Evolutionary conservation across 1,140 invertebrate genomes (phyloP).

Genomic region (Delia radicum): DNA sequence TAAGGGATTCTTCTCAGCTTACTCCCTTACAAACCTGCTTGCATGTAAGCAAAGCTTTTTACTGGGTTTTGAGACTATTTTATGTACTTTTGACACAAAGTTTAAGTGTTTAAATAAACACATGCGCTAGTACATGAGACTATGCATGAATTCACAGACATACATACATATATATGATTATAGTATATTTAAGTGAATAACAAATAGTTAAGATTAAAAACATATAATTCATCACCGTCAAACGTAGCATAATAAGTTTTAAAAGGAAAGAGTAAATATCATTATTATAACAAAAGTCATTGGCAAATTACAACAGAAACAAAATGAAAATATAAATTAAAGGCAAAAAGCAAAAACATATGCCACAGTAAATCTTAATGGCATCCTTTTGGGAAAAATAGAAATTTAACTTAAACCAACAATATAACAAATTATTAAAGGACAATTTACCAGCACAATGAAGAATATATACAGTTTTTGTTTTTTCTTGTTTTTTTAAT

Average conservation of each 20-base stretch:
- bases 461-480: not conserved
- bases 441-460: not conserved
- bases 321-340: too few relatives aligned
- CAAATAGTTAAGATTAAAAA: slow-evolving; percentile 8
- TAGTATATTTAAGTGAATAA: not conserved
- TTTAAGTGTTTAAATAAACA: too few relatives aligned
- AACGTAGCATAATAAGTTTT: not conserved
- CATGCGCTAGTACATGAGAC: too few relatives aligned
- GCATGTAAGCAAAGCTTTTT: too few relatives aligned
- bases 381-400: not conserved
- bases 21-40: too few relatives aligned
- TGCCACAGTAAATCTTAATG: slow-evolving; percentile 16
- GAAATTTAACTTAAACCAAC: not conserved
- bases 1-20: too few relatives aligned
- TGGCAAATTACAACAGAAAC: not conserved
- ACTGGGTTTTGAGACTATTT: too few relatives aligned
- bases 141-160: too few relatives aligned
- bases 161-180: too few relatives aligned
- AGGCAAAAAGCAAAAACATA: slow-evolving; percentile 5
- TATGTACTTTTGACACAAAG: too few relatives aligned
- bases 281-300: slow-evolving; percentile 5
- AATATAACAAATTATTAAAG: not conserved
- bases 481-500: too few relatives aligned
- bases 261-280: slow-evolving; percentile 2
- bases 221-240: slow-evolving; percentile 16